Evolutionary conservation across 35 echinoderm and acorn worm species (phyloP).

Genomic region (Ptychodera flava): DNA sequence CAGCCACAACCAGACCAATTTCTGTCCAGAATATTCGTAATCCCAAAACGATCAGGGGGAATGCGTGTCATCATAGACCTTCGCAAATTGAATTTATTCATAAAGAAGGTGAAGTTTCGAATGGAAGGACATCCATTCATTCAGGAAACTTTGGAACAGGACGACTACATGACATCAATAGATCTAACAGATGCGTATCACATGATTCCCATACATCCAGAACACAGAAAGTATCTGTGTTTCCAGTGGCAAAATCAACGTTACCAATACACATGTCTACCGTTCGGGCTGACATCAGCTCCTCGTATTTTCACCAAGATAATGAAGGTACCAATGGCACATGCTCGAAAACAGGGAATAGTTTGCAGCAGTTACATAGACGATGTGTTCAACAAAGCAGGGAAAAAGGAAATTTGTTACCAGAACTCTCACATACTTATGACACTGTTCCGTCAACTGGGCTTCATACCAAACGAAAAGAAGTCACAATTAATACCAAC

Average conservation of each 20-base stretch:
- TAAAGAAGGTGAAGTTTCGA: no score
- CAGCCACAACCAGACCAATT: conserved; percentile 17
- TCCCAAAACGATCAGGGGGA: no score
- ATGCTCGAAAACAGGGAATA: background rate
- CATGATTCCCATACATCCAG: conserved; percentile 2
- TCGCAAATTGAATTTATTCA: no score
- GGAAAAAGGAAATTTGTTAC: background rate
- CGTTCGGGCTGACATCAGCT: conserved; percentile 3
- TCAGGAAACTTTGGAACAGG: background rate
- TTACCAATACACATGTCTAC: conserved; percentile 13
- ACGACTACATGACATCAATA: conserved; percentile 21
- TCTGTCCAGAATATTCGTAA: conserved; percentile 42
- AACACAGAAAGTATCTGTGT: conserved; percentile 18
- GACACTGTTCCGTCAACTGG: conserved; percentile 5
- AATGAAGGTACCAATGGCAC: background rate
- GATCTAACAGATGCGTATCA: conserved; percentile 41
- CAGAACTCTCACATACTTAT: background rate
- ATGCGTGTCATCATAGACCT: no score
- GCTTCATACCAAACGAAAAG: background rate
- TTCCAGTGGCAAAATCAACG: conserved; percentile 14
- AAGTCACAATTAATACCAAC: conserved; percentile 5
- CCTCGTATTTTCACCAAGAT: conserved; percentile 15
- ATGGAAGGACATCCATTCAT: no score
- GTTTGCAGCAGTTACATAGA: conserved; percentile 17
- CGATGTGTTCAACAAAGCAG: background rate